A percentile compares a stretch with the other conserved stretches of the same genome.
phyloP scores from a whole-genome alignment of 2,888 invertebrate species.

The Conus canariensis region DNA sequence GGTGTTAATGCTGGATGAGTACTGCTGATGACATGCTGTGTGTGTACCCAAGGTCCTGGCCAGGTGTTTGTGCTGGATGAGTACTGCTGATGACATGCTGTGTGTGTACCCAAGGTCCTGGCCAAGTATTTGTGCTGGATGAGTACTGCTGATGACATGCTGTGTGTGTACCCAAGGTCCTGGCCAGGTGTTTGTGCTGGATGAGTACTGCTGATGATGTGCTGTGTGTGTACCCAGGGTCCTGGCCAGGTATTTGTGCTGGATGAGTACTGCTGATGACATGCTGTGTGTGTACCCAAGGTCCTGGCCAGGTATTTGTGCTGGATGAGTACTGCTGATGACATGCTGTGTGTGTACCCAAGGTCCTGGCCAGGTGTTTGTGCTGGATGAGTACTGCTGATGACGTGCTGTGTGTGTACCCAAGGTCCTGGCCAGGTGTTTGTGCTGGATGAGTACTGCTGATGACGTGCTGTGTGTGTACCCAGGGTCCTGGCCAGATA shows the following conservation, averaged over 20 bases:
- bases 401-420: constrained; percentile 8
- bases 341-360: too few relatives aligned
- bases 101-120: too few relatives aligned
- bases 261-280: too few relatives aligned
- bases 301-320: constrained; percentile 88
- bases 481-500: too few relatives aligned
- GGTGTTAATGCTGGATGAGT: constrained; percentile 94
- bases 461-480: constrained; percentile 93
- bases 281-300: too few relatives aligned
- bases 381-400: too few relatives aligned
- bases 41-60: constrained; percentile 98
- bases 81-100: background rate
- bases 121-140: constrained; percentile 98
- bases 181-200: constrained; percentile 97
- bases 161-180: too few relatives aligned
- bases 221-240: too few relatives aligned
- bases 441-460: constrained; percentile 94
- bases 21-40: constrained; percentile 98
- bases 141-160: constrained; percentile 95
- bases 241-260: too few relatives aligned
- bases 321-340: constrained; percentile 83
- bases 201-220: background rate
- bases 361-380: too few relatives aligned
- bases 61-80: constrained; percentile 98
- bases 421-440: constrained; percentile 96